phyloP scores from a whole-genome alignment of 2,797 vertebrate species.

The Sebastes aleutianus region DNA sequence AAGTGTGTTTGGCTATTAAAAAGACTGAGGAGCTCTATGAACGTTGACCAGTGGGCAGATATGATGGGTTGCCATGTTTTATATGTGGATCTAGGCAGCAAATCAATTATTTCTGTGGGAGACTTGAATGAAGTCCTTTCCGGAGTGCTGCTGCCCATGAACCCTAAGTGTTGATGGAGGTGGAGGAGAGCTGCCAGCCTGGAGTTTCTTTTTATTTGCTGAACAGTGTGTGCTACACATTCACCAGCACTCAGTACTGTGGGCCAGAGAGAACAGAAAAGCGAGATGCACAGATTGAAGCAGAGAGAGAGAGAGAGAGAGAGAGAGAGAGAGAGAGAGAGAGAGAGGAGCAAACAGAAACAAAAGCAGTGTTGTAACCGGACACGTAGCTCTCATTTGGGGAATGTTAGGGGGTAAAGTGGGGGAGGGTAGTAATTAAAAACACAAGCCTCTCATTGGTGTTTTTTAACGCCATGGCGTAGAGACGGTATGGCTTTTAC shows the following conservation, averaged over 20 bases:
- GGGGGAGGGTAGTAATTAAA: conserved; percentile 72
- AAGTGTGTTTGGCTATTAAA: conserved; percentile 12
- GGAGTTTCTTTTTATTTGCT: conserved; percentile 45
- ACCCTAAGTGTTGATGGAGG: conserved; percentile 38
- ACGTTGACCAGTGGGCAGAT: conserved; percentile 19
- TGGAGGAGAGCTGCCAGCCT: conserved; percentile 22
- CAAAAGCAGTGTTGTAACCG: conserved; percentile 69
- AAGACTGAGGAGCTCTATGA: background rate
- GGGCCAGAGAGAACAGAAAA: conserved; percentile 22
- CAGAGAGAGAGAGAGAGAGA: conserved; percentile 12
- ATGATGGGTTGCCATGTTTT: conserved; percentile 14
- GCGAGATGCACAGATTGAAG: conserved; percentile 17
- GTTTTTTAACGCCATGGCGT: conserved; percentile 24
- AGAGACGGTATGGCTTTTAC: conserved; percentile 51
- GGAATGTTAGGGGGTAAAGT: conserved; percentile 55
- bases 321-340: background rate
- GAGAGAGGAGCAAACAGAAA: conserved; percentile 38
- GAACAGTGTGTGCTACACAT: conserved; percentile 31
- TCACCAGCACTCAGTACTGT: conserved; percentile 20
- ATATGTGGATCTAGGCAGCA: conserved; percentile 16
- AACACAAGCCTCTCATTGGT: conserved; percentile 64
- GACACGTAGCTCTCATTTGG: conserved; percentile 67
- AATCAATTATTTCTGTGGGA: conserved; percentile 33
- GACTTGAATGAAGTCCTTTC: conserved; percentile 13
- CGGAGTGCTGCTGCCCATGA: conserved; percentile 9